Evolutionary conservation across 2,113 vertebrate genomes (phyloP), one percentile per base, ranked within the genome.

Genomic region (Poecilia latipinna): DNA sequence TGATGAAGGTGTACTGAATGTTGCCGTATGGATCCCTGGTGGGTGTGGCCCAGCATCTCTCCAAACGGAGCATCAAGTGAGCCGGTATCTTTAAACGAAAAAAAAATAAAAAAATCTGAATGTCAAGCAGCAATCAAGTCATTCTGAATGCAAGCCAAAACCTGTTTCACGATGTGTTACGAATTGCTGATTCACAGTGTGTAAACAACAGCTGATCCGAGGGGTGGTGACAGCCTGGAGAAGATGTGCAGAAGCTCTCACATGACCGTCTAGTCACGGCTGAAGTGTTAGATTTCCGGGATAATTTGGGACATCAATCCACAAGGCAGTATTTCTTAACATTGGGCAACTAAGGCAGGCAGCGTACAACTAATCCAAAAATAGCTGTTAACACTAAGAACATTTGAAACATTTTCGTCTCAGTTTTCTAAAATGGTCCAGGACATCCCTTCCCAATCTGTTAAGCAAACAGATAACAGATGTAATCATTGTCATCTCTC

Each of bases 21-120:
- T 94, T 93, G 74, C 91, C 93, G 85, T 91, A 94, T 11, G 92
- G 93, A 31, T 95, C 91, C 28, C 94, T 94, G 84, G 80, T 94
- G 7, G 94, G 88, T 4, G 92, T 95, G 3, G 93, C 94, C 94
- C 93, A 96, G 77, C 93, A 95, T 80, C 94, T 93, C 83, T 95
- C 93, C 63, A 91, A 78, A 57, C 77, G 67, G 74, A 95, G 93
- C 87, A 86, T 91, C 85, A 95, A 89, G 84, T 95, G 75, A 74
- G 90, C 93, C 13, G 89, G 93, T 73, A 95, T 86, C 93, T 95
- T 3, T 12, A 15, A 33, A 57, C 66, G 73, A 2, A 37, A 35
- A 10, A 35, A 35, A 35, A 8, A 35, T 0, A 37, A 37, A 37
- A 57, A 68, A 74, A 69, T 87, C 12, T 76, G 11, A 64, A 28